phyloP scores from a whole-genome alignment of 2,888 invertebrate species.

The Thymelicus lineola region DNA sequence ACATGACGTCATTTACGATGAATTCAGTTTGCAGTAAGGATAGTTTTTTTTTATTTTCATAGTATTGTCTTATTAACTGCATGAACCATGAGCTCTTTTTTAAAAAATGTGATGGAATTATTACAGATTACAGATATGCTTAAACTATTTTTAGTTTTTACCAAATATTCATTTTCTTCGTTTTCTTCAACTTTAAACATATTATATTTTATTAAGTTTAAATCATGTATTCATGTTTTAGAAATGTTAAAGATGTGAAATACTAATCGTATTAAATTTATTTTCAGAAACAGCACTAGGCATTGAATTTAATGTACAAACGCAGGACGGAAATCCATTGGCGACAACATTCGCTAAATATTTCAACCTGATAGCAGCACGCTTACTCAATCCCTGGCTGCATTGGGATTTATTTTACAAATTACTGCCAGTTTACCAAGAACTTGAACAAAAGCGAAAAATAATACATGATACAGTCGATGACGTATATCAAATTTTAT shows the following conservation, averaged over 20 bases:
- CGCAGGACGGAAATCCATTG: neutral
- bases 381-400: neutral
- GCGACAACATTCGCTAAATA: constrained; percentile 9
- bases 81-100: too few relatives aligned
- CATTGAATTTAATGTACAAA: neutral
- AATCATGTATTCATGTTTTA: too few relatives aligned
- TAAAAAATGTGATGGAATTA: too few relatives aligned
- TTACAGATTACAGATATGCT: too few relatives aligned
- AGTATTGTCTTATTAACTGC: too few relatives aligned
- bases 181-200: too few relatives aligned
- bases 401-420: constrained; percentile 6
- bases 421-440: constrained; percentile 7
- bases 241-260: too few relatives aligned
- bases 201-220: too few relatives aligned
- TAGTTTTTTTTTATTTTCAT: constrained; percentile 1
- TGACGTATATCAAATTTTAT: neutral
- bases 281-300: constrained; percentile 18
- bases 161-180: too few relatives aligned
- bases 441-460: constrained; percentile 4
- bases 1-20: constrained; percentile 54
- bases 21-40: constrained; percentile 57
- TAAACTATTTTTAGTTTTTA: too few relatives aligned
- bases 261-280: neutral
- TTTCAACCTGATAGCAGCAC: neutral
- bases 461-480: constrained; percentile 2